Percentiles rank a stretch among this genome's conserved stretches.
These are phyloP conservation scores for Pyxicephalus adspersus DNA, from an alignment of 2,113 vertebrate species.

Conservation along the genomic window DNA sequence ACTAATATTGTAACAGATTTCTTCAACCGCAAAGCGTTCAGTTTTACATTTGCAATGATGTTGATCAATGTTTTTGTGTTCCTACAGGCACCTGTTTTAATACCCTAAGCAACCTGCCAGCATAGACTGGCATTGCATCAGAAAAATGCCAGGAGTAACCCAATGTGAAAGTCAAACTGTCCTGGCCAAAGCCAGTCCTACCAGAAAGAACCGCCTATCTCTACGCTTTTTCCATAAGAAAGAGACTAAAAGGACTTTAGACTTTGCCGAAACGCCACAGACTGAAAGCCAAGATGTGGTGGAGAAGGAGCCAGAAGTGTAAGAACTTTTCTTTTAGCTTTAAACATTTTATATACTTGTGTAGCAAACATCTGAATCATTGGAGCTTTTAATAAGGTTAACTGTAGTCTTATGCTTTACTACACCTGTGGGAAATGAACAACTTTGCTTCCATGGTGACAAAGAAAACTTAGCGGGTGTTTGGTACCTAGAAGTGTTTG, in stretches of 20 bases:
- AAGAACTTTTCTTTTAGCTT: conserved; percentile 52
- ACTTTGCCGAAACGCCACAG: conserved; percentile 84
- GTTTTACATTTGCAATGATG: neutral
- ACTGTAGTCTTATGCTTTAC: too few species aligned
- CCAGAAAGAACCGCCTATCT: conserved; percentile 87
- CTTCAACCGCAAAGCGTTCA: too few species aligned
- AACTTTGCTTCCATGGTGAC: too few species aligned
- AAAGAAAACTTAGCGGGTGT: too few species aligned
- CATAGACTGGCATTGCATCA: neutral
- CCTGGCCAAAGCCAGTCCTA: conserved; percentile 77
- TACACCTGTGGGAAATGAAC: too few species aligned
- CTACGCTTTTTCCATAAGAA: conserved; percentile 96
- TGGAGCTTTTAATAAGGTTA: neutral
- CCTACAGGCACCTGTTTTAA: too few species aligned
- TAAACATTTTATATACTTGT: too few species aligned
- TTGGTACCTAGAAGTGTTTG: too few species aligned
- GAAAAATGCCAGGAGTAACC: conserved; percentile 85
- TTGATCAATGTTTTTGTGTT: too few species aligned
- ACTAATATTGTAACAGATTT: too few species aligned
- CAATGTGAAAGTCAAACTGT: conserved; percentile 76
- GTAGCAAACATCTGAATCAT: neutral
- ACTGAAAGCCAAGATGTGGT: conserved; percentile 73
- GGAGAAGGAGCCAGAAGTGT: conserved; percentile 78
- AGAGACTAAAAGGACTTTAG: conserved; percentile 89
- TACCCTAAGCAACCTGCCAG: neutral